Evolutionary conservation across 2,797 vertebrate species (phyloP).

Genomic region (Bryconaethiops microstoma): DNA sequence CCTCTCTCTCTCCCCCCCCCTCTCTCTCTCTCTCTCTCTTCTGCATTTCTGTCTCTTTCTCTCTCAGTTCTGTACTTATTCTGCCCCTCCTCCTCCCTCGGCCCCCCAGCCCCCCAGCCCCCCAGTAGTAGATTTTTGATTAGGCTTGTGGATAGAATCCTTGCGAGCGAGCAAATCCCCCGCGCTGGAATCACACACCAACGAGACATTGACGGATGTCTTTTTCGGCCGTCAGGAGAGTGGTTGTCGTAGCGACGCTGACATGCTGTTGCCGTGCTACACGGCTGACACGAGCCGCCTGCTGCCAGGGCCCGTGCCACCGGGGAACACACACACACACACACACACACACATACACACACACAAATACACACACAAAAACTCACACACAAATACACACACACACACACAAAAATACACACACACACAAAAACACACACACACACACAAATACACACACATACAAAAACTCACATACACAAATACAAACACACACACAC

Average conservation of each 20-base stretch:
- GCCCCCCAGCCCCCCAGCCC: too few relatives aligned
- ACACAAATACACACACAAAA: constrained; percentile 39
- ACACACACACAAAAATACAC: too few relatives aligned
- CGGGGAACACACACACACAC: constrained; percentile 75
- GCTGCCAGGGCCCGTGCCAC: constrained; percentile 66
- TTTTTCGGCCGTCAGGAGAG: constrained; percentile 71
- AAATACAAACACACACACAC: too few relatives aligned
- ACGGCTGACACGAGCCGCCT: constrained; percentile 76
- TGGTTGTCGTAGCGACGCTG: constrained; percentile 75
- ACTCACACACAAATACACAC: too few relatives aligned
- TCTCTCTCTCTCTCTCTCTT: neutral
- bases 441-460: too few relatives aligned
- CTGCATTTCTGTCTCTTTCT: constrained; percentile 26
- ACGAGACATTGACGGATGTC: constrained; percentile 79
- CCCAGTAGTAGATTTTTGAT: constrained; percentile 69
- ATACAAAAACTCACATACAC: too few relatives aligned
- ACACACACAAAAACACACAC: too few relatives aligned
- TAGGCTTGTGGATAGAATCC: constrained; percentile 68
- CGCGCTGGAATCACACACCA: constrained; percentile 66
- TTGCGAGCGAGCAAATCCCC: constrained; percentile 70
- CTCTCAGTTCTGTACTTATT: too few relatives aligned
- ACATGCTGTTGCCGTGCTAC: constrained; percentile 75
- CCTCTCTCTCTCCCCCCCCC: constrained; percentile 1
- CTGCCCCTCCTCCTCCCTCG: too few relatives aligned
- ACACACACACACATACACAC: constrained; percentile 61